A percentile compares a stretch with the other conserved stretches of the same genome.
Conservation (phyloP, 1,140 invertebrate species). For the Anastrepha ludens region DNA sequence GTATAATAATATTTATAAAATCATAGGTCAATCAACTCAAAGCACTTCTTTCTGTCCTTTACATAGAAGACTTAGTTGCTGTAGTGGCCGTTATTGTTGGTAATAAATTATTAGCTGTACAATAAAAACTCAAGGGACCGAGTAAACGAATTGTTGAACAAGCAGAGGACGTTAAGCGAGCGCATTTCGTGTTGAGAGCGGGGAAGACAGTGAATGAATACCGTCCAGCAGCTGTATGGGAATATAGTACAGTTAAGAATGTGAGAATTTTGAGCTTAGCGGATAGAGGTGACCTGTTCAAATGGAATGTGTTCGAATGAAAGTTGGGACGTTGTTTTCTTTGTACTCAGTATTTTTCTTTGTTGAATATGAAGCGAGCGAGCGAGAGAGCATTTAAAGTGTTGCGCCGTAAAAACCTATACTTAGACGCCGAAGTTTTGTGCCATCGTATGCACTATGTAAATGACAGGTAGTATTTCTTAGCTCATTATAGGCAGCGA, state of each 20-base stretch:
- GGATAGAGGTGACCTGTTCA: too few species aligned
- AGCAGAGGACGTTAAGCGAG: not conserved
- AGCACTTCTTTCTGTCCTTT: constrained; percentile 1
- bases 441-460: too few species aligned
- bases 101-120: not conserved
- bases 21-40: constrained; percentile 5
- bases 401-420: too few species aligned
- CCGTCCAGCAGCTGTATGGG: constrained; percentile 3
- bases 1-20: constrained; percentile 27
- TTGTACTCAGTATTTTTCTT: too few species aligned
- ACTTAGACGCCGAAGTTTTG: too few species aligned
- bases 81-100: not conserved
- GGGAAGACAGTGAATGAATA: not conserved
- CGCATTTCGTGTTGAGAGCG: not conserved
- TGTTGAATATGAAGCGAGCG: too few species aligned
- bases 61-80: constrained; percentile 7
- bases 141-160: not conserved
- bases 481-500: too few species aligned
- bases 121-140: not conserved
- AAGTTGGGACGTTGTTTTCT: too few species aligned
- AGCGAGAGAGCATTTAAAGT: too few species aligned
- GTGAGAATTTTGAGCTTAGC: not conserved
- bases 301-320: too few species aligned
- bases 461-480: too few species aligned
- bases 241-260: not conserved